Evolutionary conservation across 2,113 vertebrate species (phyloP).

Genomic region (Stercorarius parasiticus): DNA sequence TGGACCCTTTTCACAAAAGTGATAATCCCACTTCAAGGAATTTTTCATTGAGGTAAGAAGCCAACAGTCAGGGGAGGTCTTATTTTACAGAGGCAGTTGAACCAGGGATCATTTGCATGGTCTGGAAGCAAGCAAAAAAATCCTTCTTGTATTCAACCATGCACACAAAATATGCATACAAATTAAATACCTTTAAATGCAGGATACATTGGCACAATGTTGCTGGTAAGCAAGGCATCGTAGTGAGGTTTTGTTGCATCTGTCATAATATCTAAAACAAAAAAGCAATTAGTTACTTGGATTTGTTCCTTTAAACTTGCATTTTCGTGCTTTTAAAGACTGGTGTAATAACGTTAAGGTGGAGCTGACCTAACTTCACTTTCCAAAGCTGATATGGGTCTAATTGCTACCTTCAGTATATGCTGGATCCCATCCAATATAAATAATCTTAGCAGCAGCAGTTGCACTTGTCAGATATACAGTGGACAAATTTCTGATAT

Average conservation of each 20-base stretch:
- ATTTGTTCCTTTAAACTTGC: background rate
- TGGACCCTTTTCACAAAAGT: background rate
- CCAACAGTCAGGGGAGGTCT: background rate
- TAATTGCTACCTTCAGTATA: background rate
- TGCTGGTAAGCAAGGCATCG: slow-evolving; percentile 76
- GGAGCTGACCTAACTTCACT: background rate
- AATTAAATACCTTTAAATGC: slow-evolving; percentile 79
- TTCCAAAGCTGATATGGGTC: background rate
- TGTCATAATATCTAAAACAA: slow-evolving; percentile 66
- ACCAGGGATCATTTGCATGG: background rate
- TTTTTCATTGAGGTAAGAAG: background rate
- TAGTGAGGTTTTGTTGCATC: slow-evolving; percentile 47
- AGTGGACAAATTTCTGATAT: background rate
- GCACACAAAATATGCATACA: background rate
- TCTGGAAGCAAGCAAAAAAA: background rate
- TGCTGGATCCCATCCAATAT: background rate
- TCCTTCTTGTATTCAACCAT: background rate
- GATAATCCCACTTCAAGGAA: background rate
- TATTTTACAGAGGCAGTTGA: background rate
- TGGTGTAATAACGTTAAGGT: background rate
- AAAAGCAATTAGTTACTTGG: background rate
- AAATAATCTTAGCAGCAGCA: background rate
- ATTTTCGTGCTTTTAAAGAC: background rate
- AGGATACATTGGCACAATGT: slow-evolving; percentile 81
- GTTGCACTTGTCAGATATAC: background rate